Percentiles rank a stretch among this genome's conserved stretches.
Conservation (phyloP, 35 echinoderm and acorn worm species). For the Holothuria glaberrima region DNA sequence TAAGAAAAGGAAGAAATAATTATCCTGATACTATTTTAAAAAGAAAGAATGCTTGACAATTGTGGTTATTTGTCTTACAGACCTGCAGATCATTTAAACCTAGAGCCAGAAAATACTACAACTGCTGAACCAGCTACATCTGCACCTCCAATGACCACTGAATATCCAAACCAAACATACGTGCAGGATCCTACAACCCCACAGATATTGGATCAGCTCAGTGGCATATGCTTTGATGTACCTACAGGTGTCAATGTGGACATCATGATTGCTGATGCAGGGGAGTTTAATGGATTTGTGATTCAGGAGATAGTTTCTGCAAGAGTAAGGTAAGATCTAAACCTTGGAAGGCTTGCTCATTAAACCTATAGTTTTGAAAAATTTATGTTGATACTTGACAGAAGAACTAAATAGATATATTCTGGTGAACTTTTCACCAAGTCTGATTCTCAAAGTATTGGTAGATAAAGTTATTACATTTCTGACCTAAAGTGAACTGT, state of each 20-base stretch:
- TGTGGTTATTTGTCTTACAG: no score
- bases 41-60: no score
- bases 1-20: no score
- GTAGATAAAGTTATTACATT: no score
- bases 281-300: constrained; percentile 63
- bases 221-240: constrained; percentile 76
- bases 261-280: constrained; percentile 80
- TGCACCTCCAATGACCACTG: constrained; percentile 1
- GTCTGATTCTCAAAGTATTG: no score
- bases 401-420: no score
- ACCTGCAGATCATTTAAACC: no score
- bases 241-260: constrained; percentile 88
- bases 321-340: constrained; percentile 62
- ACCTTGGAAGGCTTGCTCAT: not conserved
- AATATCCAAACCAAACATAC: constrained; percentile 60
- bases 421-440: no score
- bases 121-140: constrained; percentile 19
- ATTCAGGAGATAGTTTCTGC: constrained; percentile 80
- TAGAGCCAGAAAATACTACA: not conserved
- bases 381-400: no score
- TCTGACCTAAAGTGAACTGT: no score
- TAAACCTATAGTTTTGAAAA: not conserved
- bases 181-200: constrained; percentile 43
- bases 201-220: constrained; percentile 64
- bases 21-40: no score